Evolutionary conservation across 1,140 invertebrate genomes (phyloP), one percentile per base, ranked within the genome.

Genomic region (Phymastichus coffea): DNA sequence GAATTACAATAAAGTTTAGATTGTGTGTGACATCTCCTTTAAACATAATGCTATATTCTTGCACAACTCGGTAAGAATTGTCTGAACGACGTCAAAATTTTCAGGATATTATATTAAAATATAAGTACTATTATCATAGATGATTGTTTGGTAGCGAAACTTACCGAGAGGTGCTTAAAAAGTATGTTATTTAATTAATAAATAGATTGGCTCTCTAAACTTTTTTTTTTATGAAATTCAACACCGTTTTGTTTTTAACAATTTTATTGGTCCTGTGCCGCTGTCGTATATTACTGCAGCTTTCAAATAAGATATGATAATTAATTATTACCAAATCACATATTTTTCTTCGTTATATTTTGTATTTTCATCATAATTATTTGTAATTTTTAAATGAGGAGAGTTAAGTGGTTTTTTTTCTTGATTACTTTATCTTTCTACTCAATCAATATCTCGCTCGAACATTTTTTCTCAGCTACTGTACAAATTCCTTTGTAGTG

Each of bases 1-100:
- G 65, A n/a, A 68, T 64, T 66, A 66, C 67, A 65, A 69, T 63
- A 66, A 69, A n/a, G 65, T 71, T 63, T 46, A 52, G 63, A 22
- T 47, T 33, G 15, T 44, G 28, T 46, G 10, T 40, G 38, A n/a
- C 30, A 17, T 33, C 30, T 22, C 25, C n/a, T 15, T 46, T 33
- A 23, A 2, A 3, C 26, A 23, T 44, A 33, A 33, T 9, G 8
- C 4, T 37, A 43, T 54, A n/a, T 2, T 6, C 33, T 26, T 44
- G 33, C 44, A 55, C 19, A 25, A 38, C 51, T 54, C 37, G 43
- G 20, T 61, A 41, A 47, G 33, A 53, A 47, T 53, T 51, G 28
- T 23, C 20, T 33, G 17, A 30, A 7, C 47, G 22, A n/a, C n/a
- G n/a, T n/a, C n/a, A n/a, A n/a, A n/a, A n/a, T n/a, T n/a, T n/a